Evolutionary conservation across 2,113 vertebrate genomes (phyloP).

Genomic region (Deroptyus accipitrinus): DNA sequence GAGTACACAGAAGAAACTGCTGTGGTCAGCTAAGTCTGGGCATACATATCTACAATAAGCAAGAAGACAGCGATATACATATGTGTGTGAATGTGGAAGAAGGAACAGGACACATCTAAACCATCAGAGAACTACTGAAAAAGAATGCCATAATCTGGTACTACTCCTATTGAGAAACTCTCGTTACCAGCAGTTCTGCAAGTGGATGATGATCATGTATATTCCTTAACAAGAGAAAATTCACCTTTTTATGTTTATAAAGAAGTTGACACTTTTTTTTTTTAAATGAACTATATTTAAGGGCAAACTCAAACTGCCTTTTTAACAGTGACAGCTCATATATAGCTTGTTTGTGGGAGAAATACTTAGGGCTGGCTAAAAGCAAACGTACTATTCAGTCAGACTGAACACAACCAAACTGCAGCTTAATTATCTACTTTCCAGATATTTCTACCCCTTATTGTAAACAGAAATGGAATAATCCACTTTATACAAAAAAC

Average conservation of each 20-base stretch:
- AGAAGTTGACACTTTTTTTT: background rate
- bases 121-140: background rate
- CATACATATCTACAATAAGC: background rate
- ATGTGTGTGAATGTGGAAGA: rapidly evolving
- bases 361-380: background rate
- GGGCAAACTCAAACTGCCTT: background rate
- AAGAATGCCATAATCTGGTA: background rate
- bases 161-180: background rate
- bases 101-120: background rate
- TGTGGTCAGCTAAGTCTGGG: background rate
- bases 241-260: background rate
- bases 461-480: background rate
- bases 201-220: background rate
- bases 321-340: background rate
- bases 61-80: background rate
- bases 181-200: background rate
- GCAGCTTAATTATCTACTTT: background rate
- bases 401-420: background rate
- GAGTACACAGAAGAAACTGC: background rate
- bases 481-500: background rate
- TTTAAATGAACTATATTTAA: background rate
- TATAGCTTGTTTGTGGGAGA: background rate
- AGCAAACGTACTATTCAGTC: background rate
- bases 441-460: background rate
- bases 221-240: background rate